Percentiles rank a stretch among this genome's conserved stretches.
Conservation (phyloP, 2,888 invertebrate species). For the Meteorus cinctellus region DNA sequence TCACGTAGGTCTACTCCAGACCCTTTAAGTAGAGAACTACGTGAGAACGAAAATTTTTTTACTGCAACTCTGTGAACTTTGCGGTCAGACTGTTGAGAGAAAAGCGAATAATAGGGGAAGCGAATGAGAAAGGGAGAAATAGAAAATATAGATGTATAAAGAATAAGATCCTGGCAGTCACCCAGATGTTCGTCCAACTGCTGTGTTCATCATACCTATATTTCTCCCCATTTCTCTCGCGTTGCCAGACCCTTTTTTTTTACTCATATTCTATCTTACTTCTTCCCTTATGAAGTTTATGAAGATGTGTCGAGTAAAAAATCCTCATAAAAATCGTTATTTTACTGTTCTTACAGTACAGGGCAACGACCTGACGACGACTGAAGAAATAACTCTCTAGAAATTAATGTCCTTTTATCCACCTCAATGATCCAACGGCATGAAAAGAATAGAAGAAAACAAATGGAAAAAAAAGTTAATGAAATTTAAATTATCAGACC, state of each 20-base stretch:
- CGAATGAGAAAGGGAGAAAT: slow-evolving; percentile 20
- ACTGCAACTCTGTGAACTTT: slow-evolving; percentile 50
- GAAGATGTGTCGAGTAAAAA: slow-evolving; percentile 42
- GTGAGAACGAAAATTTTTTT: slow-evolving; percentile 54
- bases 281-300: slow-evolving; percentile 37
- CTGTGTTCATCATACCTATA: slow-evolving; percentile 17
- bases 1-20: slow-evolving; percentile 53
- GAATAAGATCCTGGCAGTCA: slow-evolving; percentile 28
- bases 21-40: slow-evolving; percentile 54
- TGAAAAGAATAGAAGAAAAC: slow-evolving; percentile 7
- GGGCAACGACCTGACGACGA: slow-evolving; percentile 24
- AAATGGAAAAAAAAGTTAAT: slow-evolving; percentile 3
- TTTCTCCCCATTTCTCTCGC: slow-evolving; percentile 15
- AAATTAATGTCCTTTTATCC: slow-evolving; percentile 40
- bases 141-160: slow-evolving; percentile 2
- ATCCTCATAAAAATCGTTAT: slow-evolving; percentile 46
- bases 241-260: slow-evolving; percentile 27
- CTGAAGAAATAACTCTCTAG: slow-evolving; percentile 33
- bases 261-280: slow-evolving; percentile 22
- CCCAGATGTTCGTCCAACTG: slow-evolving; percentile 25
- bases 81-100: slow-evolving; percentile 44
- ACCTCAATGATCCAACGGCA: not conserved
- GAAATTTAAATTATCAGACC: not conserved
- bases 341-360: slow-evolving; percentile 41
- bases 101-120: slow-evolving; percentile 18